Evolutionary conservation across 1,140 invertebrate species (phyloP), one percentile per base, ranked within the genome.

Genomic region (Plectrocnemia conspersa): DNA sequence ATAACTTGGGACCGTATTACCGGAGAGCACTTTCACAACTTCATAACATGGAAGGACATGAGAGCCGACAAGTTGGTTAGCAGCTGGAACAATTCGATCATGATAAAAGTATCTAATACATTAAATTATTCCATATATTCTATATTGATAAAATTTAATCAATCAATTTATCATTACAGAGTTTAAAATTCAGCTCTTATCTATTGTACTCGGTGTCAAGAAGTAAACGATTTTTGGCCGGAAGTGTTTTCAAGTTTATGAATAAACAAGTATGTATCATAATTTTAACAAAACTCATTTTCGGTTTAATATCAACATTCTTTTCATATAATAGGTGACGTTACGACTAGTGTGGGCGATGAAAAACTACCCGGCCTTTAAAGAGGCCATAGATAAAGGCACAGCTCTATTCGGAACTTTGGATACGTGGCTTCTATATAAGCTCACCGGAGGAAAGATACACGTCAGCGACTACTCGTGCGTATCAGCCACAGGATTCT

Each of bases 31-130:
- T 93, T 89, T 71, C 93, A 97, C 69, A 92, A 92, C 64, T 91
- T 98, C 61, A 93, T 98, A 54, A 93, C 91, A 16, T 98, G 96
- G 95, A 97, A 97, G 68, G 95, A 98, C 72, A 64, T 89, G 22
- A 78, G 95, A 50, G 88, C 91, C 21, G 81, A 86, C 63, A 66
- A 79, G 23, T 71, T 92, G 48, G 92, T 96, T 0, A 82, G 86
- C 41, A 69, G 83, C 62, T 93, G 91, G 87, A 97, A 98, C 71
- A 73, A 80, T 7, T 95, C 92, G 3, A 76, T 86, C 35, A 82
- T 75, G 3, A 77, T 93, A 64, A 89, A 82, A 72, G 82, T 86
- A 60, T 65, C 65, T 15, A 40, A 40, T n/a, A 32, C n/a, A 32
- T 9, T 32, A 32, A 32, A 44, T 25, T 57, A 40, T 49, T 45